Percentiles rank a stretch among this genome's conserved stretches.
phyloP scores from a whole-genome alignment of 2,113 vertebrate genomes.

The Rallus limicola region DNA sequence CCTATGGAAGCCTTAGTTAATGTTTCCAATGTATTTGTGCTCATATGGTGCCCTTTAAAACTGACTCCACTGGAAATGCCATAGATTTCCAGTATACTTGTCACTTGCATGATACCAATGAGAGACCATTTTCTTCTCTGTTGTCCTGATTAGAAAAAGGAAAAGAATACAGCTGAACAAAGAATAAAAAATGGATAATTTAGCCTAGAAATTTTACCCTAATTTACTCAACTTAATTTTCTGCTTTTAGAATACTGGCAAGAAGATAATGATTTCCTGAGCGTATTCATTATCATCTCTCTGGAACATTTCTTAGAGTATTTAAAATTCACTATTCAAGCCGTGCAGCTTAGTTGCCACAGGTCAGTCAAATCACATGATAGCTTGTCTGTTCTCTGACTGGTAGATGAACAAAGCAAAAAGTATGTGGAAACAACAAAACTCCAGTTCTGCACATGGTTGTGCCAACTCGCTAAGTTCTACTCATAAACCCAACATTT shows the following conservation, averaged over 20 bases:
- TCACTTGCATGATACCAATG: not conserved
- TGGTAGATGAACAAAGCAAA: not conserved
- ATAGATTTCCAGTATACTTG: not conserved
- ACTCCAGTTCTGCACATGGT: not conserved
- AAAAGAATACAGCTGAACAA: conserved; percentile 5
- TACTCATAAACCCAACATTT: not conserved
- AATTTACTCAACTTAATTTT: conserved; percentile 8
- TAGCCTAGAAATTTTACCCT: not conserved
- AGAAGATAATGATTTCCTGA: not conserved
- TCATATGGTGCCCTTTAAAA: not conserved
- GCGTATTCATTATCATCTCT: not conserved
- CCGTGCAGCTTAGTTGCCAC: not conserved
- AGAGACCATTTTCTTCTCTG: not conserved
- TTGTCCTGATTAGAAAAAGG: not conserved
- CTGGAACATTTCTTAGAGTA: not conserved
- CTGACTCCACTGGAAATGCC: not conserved
- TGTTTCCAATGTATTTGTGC: not conserved
- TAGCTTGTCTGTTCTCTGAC: not conserved
- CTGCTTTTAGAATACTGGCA: not conserved
- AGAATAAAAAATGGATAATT: not conserved
- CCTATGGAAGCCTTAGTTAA: not conserved
- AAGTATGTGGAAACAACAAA: not conserved
- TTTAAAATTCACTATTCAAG: not conserved
- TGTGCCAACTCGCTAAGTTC: not conserved
- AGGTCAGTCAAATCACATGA: not conserved